phyloP scores from a whole-genome alignment of 2,888 invertebrate genomes.

The Drosophila gaucha region DNA sequence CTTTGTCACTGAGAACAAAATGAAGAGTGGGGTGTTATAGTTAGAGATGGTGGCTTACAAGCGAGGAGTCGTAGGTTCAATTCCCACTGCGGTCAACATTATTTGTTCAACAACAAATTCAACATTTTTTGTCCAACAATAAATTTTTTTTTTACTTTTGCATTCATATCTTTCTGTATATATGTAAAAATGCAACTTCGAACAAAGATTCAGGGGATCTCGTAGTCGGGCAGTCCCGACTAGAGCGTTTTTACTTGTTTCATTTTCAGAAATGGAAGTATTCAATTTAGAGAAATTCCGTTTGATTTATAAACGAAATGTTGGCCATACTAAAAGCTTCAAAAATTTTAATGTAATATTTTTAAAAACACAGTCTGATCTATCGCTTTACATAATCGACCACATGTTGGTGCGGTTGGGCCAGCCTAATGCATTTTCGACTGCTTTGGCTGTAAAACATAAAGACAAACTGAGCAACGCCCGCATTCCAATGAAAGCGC shows the following conservation, averaged over 20 bases:
- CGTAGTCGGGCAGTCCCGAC: no score
- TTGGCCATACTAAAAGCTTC: constrained; percentile 41
- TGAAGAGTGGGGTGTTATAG: no score
- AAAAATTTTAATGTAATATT: constrained; percentile 71
- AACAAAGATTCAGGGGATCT: no score
- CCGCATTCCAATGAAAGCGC: constrained; percentile 77
- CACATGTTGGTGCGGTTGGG: constrained; percentile 59
- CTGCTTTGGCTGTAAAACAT: constrained; percentile 21
- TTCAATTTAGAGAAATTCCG: constrained; percentile 48
- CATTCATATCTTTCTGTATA: no score
- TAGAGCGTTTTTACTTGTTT: neutral
- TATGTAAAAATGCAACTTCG: no score
- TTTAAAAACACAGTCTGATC: constrained; percentile 53
- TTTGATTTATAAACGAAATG: constrained; percentile 61
- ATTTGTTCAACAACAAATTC: no score
- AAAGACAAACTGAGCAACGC: constrained; percentile 63
- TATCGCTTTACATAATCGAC: constrained; percentile 34
- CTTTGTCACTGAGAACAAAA: no score
- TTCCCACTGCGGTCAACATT: no score
- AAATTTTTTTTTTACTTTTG: no score
- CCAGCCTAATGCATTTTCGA: constrained; percentile 64
- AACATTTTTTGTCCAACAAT: no score
- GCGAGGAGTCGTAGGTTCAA: no score
- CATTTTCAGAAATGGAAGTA: constrained; percentile 44
- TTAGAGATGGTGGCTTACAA: no score